Evolutionary conservation across 2,113 vertebrate genomes (phyloP), one percentile per base, ranked within the genome.

Genomic region (Hippolais icterina): DNA sequence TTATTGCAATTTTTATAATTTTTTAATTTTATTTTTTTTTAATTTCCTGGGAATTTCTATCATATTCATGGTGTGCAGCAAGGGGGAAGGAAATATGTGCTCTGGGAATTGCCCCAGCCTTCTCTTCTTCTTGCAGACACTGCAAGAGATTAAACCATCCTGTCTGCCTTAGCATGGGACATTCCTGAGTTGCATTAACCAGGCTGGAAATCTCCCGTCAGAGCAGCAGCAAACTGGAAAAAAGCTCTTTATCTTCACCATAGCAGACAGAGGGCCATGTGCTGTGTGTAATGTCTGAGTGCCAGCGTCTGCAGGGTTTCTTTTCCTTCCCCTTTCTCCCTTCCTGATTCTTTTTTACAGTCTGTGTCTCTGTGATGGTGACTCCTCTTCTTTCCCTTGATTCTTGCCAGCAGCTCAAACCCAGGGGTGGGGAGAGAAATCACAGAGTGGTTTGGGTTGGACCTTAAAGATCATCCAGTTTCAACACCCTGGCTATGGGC

Each of bases 141-240:
- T 82, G 69, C 37, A 60, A 63, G 59, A 82, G 66, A 69, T 83
- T 74, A 83, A 90, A 76, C 66, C 69, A 84, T 77, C 86, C 74
- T 88, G 77, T 41, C 83, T 50, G 64, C 76, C 52, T 80, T 69
- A 90, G 89, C 47, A 22, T 2, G 17, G 93, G 90, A 94, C 90
- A 66, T 96, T 96, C 90, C 90, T 57, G 90, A 64, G 71, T 66
- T 93, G 79, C 54, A 70, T 86, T 90, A 92, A 77, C 70, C 88
- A 74, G 76, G 60, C 76, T 94, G 92, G 64, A 95, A 94, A 87
- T 64, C 71, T 80, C 44, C 76, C 44, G 86, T 68, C 41, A 52
- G 85, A 87, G 50, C 60, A 31, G 91, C 27, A 63, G 89, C 83
- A 89, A 84, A 78, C 64, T 89, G 89, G 65, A 37, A 61, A 66